phyloP scores from a whole-genome alignment of 2,888 invertebrate genomes.

The Meghimatium bilineatum region DNA sequence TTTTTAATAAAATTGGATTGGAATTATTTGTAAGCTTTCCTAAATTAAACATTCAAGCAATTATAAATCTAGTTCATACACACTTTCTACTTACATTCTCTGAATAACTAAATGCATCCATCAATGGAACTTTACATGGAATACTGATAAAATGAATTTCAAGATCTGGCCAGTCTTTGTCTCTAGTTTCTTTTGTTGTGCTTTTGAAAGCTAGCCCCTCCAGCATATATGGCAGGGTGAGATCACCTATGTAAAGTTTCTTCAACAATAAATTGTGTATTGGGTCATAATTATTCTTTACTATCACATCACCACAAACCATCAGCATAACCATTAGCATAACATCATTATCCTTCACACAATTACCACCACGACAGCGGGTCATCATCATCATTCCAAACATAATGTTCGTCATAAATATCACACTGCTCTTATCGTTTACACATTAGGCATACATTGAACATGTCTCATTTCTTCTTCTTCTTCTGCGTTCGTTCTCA shows the following conservation, averaged over 20 bases:
- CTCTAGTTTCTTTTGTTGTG: constrained; percentile 42
- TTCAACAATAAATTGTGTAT: neutral
- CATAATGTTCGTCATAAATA: too few relatives aligned
- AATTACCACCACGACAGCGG: too few relatives aligned
- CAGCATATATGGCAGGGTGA: neutral
- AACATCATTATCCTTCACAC: too few relatives aligned
- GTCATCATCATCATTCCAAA: too few relatives aligned
- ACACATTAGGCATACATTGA: too few relatives aligned
- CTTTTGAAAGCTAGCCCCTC: constrained; percentile 30
- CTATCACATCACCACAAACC: neutral
- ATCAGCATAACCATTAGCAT: neutral
- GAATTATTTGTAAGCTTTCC: too few relatives aligned
- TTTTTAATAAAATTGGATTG: too few relatives aligned
- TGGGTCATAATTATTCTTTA: neutral
- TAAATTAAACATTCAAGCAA: too few relatives aligned
- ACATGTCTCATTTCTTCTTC: too few relatives aligned
- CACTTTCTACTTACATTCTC: constrained; percentile 22
- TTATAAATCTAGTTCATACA: neutral
- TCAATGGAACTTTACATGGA: too few relatives aligned
- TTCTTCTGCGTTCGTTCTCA: too few relatives aligned
- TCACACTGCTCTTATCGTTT: too few relatives aligned
- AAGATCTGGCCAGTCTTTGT: constrained; percentile 48
- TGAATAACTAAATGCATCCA: neutral
- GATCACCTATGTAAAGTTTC: neutral
- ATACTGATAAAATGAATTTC: constrained; percentile 23